A percentile compares a stretch with the other conserved stretches of the same genome.
These are phyloP conservation scores for Uloborus diversus DNA, from an alignment of 1,140 invertebrate genomes.

Conservation along the genomic window DNA sequence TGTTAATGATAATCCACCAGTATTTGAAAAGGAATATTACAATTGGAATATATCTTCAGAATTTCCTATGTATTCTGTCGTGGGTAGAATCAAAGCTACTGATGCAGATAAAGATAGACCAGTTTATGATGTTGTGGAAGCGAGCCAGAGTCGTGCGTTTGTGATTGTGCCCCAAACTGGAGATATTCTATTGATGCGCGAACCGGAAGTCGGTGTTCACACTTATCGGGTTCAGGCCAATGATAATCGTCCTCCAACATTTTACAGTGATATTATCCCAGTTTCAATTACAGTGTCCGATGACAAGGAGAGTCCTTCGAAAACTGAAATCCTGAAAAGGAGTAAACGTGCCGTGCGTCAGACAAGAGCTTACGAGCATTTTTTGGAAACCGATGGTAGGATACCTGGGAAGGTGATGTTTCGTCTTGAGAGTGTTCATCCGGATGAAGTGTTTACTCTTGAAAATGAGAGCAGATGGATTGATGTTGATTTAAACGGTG, in stretches of 20 bases:
- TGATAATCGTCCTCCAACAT: conserved; percentile 75
- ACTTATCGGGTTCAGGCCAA: conserved; percentile 77
- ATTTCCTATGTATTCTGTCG: conserved; percentile 74
- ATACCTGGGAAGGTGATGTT: conserved; percentile 87
- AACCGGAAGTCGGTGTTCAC: conserved; percentile 49
- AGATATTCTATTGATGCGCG: conserved; percentile 79
- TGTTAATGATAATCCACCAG: conserved; percentile 89
- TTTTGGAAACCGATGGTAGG: conserved; percentile 88
- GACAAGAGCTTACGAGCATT: conserved; percentile 86
- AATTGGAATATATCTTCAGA: conserved; percentile 76
- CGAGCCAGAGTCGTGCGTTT: conserved; percentile 78
- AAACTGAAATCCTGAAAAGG: not conserved
- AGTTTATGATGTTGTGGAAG: conserved; percentile 76
- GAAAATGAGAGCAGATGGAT: conserved; percentile 86
- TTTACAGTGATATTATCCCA: conserved; percentile 67
- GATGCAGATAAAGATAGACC: conserved; percentile 89
- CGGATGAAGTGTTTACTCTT: conserved; percentile 91
- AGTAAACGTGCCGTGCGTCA: conserved; percentile 78
- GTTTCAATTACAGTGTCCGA: conserved; percentile 12
- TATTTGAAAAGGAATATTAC: conserved; percentile 80
- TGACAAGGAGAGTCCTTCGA: not conserved
- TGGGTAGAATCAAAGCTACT: conserved; percentile 81
- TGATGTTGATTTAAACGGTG: conserved; percentile 88
- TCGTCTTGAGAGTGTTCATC: conserved; percentile 88
- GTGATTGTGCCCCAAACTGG: conserved; percentile 92